Evolutionary conservation across 2,797 vertebrate species (phyloP).

Genomic region (Halcyon badia): DNA sequence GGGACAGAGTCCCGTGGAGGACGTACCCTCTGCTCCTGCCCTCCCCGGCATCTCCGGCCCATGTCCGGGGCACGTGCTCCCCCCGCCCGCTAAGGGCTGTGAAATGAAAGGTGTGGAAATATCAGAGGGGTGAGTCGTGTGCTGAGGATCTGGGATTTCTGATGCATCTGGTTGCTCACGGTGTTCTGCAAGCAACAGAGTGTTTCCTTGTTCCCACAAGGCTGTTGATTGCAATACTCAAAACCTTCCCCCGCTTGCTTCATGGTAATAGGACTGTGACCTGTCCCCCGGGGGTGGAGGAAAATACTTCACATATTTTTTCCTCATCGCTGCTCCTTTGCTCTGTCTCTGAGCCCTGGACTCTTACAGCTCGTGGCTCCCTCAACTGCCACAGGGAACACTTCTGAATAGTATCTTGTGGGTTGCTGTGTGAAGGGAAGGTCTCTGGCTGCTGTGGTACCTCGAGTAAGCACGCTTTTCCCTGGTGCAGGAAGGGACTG

Average conservation of each 20-base stretch:
- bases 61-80: accelerated
- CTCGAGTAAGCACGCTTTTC: not conserved
- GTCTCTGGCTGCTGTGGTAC: not conserved
- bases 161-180: not conserved
- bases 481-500: not conserved
- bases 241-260: not conserved
- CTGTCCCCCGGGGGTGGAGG: conserved; percentile 7
- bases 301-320: conserved; percentile 61
- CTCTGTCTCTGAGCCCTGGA: not conserved
- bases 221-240: not conserved
- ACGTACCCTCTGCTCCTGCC: not conserved
- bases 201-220: conserved; percentile 9
- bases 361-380: not conserved
- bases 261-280: not conserved
- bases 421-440: not conserved
- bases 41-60: not conserved
- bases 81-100: not conserved
- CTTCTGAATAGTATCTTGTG: not conserved
- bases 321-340: not conserved
- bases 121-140: not conserved
- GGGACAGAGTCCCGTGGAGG: not conserved
- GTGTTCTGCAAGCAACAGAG: not conserved
- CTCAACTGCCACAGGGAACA: not conserved
- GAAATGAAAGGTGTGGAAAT: not conserved
- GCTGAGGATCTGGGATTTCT: not conserved